Evolutionary conservation across 2,113 vertebrate species (phyloP).

Genomic region (Guaruba guarouba): DNA sequence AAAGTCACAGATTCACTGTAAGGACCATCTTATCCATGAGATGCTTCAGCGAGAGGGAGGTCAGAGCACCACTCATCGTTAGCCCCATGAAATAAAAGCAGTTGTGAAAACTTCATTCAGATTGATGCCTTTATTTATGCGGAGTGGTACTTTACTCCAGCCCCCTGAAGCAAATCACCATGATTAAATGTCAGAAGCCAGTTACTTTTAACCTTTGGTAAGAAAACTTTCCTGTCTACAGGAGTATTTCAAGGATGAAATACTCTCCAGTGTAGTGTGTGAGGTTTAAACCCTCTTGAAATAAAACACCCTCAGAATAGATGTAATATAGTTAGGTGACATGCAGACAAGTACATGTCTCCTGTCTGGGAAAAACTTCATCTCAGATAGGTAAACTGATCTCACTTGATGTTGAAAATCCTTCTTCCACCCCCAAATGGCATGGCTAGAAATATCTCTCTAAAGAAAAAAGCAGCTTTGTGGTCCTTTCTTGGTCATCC

Average conservation of each 20-base stretch:
- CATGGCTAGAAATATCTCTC: neutral
- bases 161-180: conserved; percentile 4
- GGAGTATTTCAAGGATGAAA: neutral
- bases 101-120: neutral
- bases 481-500: neutral
- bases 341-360: neutral
- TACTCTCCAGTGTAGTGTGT: neutral
- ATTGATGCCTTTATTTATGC: conserved; percentile 20
- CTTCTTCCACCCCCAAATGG: neutral
- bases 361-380: neutral
- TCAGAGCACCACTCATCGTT: neutral
- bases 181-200: conserved; percentile 17
- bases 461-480: neutral
- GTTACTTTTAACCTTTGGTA: conserved; percentile 11
- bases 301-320: neutral
- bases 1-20: neutral
- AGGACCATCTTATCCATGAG: neutral
- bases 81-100: neutral
- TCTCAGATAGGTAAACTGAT: neutral
- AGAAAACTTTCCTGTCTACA: neutral
- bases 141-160: neutral
- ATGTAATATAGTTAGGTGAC: neutral
- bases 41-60: neutral
- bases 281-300: conserved; percentile 21
- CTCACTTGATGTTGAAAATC: neutral